phyloP scores from a whole-genome alignment of 2,888 invertebrate genomes.

The Ommatoiulus sabulosus region DNA sequence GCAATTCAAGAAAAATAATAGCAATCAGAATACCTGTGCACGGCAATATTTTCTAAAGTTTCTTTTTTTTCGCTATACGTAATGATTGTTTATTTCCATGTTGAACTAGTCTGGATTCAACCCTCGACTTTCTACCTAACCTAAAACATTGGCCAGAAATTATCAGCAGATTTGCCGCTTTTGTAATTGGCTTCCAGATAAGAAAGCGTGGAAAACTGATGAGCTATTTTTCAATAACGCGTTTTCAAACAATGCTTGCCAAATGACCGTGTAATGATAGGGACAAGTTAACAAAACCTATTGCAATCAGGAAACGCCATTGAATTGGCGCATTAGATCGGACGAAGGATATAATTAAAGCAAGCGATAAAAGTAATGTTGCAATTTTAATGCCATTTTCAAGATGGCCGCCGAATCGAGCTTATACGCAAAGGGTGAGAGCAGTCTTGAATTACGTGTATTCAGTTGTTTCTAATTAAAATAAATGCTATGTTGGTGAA shows the following conservation, averaged over 20 bases:
- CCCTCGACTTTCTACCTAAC: too few relatives aligned
- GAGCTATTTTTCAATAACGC: neutral
- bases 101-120: too few relatives aligned
- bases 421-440: neutral
- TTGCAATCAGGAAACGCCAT: neutral
- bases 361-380: neutral
- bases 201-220: neutral
- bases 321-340: neutral
- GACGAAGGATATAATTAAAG: neutral
- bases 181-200: neutral
- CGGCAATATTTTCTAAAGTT: too few relatives aligned
- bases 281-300: neutral
- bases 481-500: too few relatives aligned
- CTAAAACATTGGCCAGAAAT: neutral
- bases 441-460: neutral
- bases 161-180: neutral
- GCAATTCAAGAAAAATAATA: too few relatives aligned
- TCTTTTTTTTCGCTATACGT: too few relatives aligned
- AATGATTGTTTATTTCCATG: too few relatives aligned
- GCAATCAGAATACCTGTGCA: too few relatives aligned
- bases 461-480: neutral
- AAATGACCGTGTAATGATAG: slow-evolving; percentile 19
- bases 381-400: neutral
- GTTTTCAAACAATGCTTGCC: slow-evolving; percentile 25
- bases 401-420: neutral